Conservation (phyloP, 2,888 invertebrate genomes). For the Apoderus coryli region DNA sequence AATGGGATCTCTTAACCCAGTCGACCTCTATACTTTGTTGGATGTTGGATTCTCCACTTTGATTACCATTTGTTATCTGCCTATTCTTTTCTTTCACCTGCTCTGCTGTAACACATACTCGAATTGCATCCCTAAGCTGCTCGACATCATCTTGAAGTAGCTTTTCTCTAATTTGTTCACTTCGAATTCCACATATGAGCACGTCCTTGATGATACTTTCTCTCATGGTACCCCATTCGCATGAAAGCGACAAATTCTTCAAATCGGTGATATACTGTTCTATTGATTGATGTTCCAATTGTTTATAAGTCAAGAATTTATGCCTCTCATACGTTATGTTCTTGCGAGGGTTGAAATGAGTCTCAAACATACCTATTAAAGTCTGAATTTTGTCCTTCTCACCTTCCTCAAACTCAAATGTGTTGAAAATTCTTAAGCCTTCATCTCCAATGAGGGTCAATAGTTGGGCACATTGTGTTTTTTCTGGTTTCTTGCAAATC, state of each 20-base stretch:
- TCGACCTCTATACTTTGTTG: too few relatives aligned
- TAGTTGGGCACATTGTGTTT: too few relatives aligned
- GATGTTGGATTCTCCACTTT: too few relatives aligned
- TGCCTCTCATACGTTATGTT: background rate
- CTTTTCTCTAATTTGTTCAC: background rate
- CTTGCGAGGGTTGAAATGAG: background rate
- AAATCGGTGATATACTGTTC: background rate
- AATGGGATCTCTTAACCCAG: too few relatives aligned
- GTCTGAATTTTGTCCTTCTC: background rate
- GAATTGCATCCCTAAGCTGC: background rate
- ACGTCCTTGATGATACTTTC: background rate
- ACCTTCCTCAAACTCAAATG: background rate
- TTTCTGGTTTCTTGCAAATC: background rate
- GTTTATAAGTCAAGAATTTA: too few relatives aligned
- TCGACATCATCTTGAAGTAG: background rate
- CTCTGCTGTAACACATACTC: conserved; percentile 1
- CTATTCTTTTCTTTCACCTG: conserved; percentile 1
- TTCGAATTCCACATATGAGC: background rate
- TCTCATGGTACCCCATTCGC: background rate
- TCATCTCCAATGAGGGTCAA: background rate
- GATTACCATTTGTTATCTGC: too few relatives aligned
- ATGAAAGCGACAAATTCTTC: background rate
- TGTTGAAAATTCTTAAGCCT: background rate
- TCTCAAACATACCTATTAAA: background rate
- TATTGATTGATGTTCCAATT: background rate